These are phyloP conservation scores for Gambelia wislizenii DNA, from an alignment of 2,797 vertebrate species.

Conservation along the genomic window DNA sequence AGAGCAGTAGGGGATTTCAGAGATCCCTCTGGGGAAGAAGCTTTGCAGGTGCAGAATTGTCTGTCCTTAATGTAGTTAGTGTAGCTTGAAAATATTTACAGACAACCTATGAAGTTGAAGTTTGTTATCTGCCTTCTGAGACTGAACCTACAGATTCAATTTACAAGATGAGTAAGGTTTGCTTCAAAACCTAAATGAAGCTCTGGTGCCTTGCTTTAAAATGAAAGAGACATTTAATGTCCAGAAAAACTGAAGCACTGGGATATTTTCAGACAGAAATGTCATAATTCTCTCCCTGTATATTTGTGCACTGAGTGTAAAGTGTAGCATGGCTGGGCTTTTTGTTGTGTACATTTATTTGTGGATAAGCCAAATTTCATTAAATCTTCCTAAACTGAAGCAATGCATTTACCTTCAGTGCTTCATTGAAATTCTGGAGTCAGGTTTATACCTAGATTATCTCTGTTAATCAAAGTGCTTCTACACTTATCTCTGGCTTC, in stretches of 20 bases:
- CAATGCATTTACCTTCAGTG: not conserved
- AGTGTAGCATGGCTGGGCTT: not conserved
- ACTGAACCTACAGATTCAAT: rapidly evolving
- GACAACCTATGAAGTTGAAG: not conserved
- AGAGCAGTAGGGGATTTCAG: conserved; percentile 30
- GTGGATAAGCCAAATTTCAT: not conserved
- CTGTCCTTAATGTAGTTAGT: not conserved
- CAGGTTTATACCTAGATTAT: not conserved
- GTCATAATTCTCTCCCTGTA: not conserved
- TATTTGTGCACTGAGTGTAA: not conserved
- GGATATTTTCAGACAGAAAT: not conserved
- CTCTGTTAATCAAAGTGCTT: too few species aligned
- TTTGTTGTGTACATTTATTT: not conserved
- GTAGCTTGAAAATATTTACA: not conserved
- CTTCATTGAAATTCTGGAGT: not conserved
- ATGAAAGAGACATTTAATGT: not conserved
- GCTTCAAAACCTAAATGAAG: conserved; percentile 3
- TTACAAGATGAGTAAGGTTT: not conserved
- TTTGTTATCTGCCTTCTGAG: conserved; percentile 3
- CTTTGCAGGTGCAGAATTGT: conserved; percentile 28
- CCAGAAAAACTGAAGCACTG: not conserved
- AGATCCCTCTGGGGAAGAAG: not conserved
- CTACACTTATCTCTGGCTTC: too few species aligned
- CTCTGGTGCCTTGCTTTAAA: not conserved
- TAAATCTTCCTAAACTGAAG: not conserved